Conservation (phyloP, 2,888 invertebrate species). For the Caenorhabditis zanzibari region DNA sequence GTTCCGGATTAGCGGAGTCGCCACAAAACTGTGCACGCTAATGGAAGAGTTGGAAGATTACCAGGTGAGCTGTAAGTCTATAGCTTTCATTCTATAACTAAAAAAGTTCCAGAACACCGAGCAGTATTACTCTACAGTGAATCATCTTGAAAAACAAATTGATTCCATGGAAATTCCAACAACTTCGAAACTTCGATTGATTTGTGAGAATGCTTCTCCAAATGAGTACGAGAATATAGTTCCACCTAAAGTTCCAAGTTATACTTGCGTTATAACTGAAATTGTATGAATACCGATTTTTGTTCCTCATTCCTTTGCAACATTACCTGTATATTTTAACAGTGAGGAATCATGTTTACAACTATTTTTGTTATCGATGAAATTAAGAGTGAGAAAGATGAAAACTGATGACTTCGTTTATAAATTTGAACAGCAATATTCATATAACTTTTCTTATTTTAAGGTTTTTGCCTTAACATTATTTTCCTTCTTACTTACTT, state of each 20-base stretch:
- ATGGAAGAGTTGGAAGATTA: conserved; percentile 11
- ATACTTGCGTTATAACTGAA: too few relatives aligned
- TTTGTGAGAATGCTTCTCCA: conserved; percentile 1
- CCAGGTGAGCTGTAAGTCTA: conserved; percentile 16
- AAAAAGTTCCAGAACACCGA: background rate
- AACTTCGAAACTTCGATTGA: background rate
- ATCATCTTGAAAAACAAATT: background rate
- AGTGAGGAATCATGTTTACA: conserved; percentile 11
- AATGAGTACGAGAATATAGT: background rate
- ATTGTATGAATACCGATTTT: too few relatives aligned
- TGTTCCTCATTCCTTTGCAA: too few relatives aligned
- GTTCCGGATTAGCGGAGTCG: conserved; percentile 4
- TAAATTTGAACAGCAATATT: too few relatives aligned
- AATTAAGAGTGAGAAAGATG: background rate
- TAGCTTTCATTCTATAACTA: background rate
- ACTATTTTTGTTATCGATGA: background rate
- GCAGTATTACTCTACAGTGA: background rate
- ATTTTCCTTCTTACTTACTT: background rate
- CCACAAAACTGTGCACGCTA: conserved; percentile 6
- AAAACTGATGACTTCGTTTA: background rate
- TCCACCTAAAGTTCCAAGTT: conserved; percentile 14
- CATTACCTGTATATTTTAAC: background rate
- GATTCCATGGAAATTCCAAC: conserved; percentile 31
- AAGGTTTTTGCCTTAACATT: background rate
- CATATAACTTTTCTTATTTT: too few relatives aligned